Evolutionary conservation across 2,113 vertebrate genomes (phyloP).

Genomic region (Melanostigma gelatinosum): DNA sequence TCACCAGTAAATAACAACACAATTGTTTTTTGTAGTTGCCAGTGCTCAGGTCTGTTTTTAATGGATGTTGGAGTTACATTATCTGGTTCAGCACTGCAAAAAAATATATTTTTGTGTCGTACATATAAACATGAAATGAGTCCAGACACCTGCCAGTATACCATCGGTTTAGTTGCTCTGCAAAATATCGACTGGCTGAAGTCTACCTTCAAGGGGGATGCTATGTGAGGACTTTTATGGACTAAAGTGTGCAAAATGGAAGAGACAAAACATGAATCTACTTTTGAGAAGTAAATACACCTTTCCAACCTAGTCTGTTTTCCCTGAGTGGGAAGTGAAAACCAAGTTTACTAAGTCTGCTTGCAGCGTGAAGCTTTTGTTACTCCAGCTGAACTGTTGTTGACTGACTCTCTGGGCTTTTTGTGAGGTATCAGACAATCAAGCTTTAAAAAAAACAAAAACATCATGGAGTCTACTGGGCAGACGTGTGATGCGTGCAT

Average conservation of each 20-base stretch:
- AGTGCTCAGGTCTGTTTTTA: not conserved
- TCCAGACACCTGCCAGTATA: not conserved
- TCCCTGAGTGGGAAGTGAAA: not conserved
- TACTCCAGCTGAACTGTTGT: conserved; percentile 1
- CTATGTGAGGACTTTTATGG: not conserved
- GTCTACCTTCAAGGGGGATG: not conserved
- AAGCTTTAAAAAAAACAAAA: conserved; percentile 9
- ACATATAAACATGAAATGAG: not conserved
- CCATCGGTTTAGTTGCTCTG: not conserved
- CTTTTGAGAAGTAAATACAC: no score
- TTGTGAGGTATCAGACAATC: conserved; percentile 5
- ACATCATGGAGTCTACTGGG: not conserved
- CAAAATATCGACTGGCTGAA: not conserved
- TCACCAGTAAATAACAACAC: conserved; percentile 11
- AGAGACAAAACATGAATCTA: not conserved
- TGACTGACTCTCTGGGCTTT: not conserved
- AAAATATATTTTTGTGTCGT: not conserved
- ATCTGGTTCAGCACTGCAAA: not conserved
- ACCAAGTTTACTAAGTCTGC: not conserved
- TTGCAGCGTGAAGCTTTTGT: not conserved
- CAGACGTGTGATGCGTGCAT: not conserved
- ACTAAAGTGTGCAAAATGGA: not conserved
- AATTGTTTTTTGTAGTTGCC: not conserved
- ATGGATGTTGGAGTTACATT: not conserved
- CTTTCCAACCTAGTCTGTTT: not conserved